A percentile compares a stretch with the other conserved stretches of the same genome.
Evolutionary conservation across 2,888 invertebrate genomes (phyloP).

Genomic region (Cyclophora punctaria): DNA sequence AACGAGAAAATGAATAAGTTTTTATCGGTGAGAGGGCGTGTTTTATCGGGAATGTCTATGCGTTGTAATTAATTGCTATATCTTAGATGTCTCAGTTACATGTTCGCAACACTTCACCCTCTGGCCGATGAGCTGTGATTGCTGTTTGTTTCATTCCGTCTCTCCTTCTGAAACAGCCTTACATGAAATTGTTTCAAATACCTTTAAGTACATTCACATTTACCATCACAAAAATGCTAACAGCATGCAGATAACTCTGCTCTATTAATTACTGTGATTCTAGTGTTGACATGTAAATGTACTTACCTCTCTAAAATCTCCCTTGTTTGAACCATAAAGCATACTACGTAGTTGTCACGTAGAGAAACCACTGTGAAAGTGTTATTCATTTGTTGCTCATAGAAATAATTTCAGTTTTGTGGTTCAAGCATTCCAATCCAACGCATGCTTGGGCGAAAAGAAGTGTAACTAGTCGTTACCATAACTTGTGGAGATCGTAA

Average conservation of each 20-base stretch:
- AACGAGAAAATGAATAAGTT: constrained; percentile 96
- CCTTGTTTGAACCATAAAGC: constrained; percentile 51
- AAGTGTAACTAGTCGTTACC: constrained; percentile 46
- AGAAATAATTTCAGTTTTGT: constrained; percentile 17
- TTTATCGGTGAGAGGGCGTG: constrained; percentile 85
- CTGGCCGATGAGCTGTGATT: constrained; percentile 57
- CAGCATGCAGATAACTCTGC: too few species aligned
- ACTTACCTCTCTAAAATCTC: constrained; percentile 28
- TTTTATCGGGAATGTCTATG: constrained; percentile 41
- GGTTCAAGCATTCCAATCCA: constrained; percentile 48
- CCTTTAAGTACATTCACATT: too few species aligned
- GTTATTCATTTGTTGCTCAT: constrained; percentile 7
- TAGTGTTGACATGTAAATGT: constrained; percentile 31
- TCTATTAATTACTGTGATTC: too few species aligned
- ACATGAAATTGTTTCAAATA: constrained; percentile 21
- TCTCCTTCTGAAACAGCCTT: constrained; percentile 33
- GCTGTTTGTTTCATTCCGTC: constrained; percentile 44
- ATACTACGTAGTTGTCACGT: background rate
- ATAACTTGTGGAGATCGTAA: constrained; percentile 34
- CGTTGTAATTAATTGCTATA: constrained; percentile 24
- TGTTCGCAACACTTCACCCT: constrained; percentile 56
- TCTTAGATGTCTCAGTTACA: constrained; percentile 61
- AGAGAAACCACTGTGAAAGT: background rate
- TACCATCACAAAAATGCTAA: too few species aligned
- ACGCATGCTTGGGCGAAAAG: constrained; percentile 71